These are phyloP conservation scores for Passerina amoena DNA, from an alignment of 2,113 vertebrate genomes.

Conservation along the genomic window DNA sequence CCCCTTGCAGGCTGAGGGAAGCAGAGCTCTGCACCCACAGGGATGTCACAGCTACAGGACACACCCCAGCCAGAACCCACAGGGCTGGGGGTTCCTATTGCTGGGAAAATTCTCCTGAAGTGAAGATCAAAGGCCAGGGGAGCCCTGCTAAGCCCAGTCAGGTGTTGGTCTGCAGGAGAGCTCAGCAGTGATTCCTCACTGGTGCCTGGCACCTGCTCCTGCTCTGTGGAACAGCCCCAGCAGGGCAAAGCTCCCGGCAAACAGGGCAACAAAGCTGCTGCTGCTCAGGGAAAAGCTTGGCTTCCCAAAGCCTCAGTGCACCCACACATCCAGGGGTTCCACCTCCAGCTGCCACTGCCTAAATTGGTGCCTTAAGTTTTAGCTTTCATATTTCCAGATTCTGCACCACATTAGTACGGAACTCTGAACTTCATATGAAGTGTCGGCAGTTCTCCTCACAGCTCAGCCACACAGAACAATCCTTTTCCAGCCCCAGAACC, in stretches of 20 bases:
- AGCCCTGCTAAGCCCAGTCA: background rate
- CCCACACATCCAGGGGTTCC: background rate
- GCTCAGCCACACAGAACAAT: background rate
- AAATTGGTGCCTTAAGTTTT: background rate
- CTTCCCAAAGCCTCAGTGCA: background rate
- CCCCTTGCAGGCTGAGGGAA: background rate
- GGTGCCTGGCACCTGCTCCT: background rate
- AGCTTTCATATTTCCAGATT: background rate
- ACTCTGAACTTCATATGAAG: background rate
- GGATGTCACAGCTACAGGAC: background rate
- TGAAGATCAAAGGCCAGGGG: background rate
- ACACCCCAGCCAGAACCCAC: fast-evolving
- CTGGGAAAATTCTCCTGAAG: background rate
- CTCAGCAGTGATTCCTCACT: background rate
- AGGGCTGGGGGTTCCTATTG: background rate
- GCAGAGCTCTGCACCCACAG: background rate
- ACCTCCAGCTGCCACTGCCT: background rate
- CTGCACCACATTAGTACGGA: fast-evolving
- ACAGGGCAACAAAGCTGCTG: background rate
- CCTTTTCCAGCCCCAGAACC: background rate
- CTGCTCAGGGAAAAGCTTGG: background rate
- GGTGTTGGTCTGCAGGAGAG: background rate
- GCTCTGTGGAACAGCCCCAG: background rate
- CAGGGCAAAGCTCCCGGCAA: background rate
- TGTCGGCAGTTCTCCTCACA: background rate